phyloP scores from a whole-genome alignment of 2,797 vertebrate genomes.

The Antrozous pallidus region DNA sequence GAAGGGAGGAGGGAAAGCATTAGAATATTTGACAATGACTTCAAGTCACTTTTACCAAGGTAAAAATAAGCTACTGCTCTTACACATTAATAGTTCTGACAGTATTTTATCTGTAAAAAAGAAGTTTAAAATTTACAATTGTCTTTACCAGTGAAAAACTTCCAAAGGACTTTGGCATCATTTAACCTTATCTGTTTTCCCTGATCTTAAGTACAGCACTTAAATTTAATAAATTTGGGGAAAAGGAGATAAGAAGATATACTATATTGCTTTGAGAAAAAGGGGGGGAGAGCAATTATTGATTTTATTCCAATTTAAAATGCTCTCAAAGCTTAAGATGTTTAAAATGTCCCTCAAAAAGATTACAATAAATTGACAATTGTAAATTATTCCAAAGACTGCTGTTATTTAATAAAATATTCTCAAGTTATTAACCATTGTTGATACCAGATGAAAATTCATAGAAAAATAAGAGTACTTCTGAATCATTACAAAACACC shows the following conservation, averaged over 20 bases:
- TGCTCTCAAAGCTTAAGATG: conserved; percentile 56
- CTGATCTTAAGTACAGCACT: conserved; percentile 25
- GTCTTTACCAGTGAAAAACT: conserved; percentile 73
- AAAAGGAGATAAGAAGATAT: neutral
- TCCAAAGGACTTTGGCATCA: conserved; percentile 66
- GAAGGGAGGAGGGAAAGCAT: conserved; percentile 78
- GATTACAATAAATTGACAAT: conserved; percentile 30
- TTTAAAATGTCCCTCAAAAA: conserved; percentile 38
- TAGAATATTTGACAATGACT: conserved; percentile 87
- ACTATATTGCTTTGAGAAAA: neutral
- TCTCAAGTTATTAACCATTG: neutral
- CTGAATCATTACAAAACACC: neutral
- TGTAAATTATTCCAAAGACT: conserved; percentile 29
- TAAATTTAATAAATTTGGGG: conserved; percentile 9
- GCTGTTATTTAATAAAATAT: conserved; percentile 1
- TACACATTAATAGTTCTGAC: conserved; percentile 50
- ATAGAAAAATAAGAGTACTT: neutral
- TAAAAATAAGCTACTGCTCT: conserved; percentile 63
- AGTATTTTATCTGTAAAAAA: conserved; percentile 68
- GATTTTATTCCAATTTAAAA: conserved; percentile 47
- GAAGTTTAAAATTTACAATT: conserved; percentile 75
- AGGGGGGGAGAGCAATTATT: neutral
- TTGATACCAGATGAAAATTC: neutral
- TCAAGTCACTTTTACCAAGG: conserved; percentile 80
- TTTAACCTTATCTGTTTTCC: conserved; percentile 58